Percentiles rank a stretch among this genome's conserved stretches.
Evolutionary conservation across 2,113 vertebrate genomes (phyloP).

Genomic region (Brachypodius melanocephalos): DNA sequence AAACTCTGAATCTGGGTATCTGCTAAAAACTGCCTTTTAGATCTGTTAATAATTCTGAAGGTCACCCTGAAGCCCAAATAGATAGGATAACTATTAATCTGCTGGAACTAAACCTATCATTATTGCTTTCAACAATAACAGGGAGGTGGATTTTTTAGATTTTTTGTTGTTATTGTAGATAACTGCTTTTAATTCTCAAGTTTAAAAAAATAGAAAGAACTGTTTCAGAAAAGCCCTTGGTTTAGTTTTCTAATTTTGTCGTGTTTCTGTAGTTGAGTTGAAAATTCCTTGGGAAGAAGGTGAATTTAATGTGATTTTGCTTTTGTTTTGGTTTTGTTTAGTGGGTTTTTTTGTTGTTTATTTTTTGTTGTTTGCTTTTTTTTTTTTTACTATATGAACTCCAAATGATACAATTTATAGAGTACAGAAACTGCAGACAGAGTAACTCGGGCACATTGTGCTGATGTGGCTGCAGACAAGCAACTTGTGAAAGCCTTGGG

Average conservation of each 20-base stretch:
- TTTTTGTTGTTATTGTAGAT: not conserved
- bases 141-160: not conserved
- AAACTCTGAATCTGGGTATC: not conserved
- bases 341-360: too few species aligned
- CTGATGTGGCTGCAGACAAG: not conserved
- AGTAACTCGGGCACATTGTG: not conserved
- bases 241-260: not conserved
- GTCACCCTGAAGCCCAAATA: not conserved
- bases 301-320: not conserved
- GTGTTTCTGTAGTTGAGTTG: not conserved
- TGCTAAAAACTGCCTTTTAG: not conserved
- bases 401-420: not conserved
- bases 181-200: not conserved
- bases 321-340: not conserved
- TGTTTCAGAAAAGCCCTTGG: not conserved
- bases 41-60: not conserved
- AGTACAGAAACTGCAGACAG: not conserved
- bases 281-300: not conserved
- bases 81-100: not conserved
- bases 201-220: not conserved
- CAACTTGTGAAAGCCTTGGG: not conserved
- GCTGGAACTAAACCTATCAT: not conserved
- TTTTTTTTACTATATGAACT: not conserved
- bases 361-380: not conserved
- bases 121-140: not conserved